phyloP scores from a whole-genome alignment of 2,113 vertebrate species.

The Acanthochromis polyacanthus region DNA sequence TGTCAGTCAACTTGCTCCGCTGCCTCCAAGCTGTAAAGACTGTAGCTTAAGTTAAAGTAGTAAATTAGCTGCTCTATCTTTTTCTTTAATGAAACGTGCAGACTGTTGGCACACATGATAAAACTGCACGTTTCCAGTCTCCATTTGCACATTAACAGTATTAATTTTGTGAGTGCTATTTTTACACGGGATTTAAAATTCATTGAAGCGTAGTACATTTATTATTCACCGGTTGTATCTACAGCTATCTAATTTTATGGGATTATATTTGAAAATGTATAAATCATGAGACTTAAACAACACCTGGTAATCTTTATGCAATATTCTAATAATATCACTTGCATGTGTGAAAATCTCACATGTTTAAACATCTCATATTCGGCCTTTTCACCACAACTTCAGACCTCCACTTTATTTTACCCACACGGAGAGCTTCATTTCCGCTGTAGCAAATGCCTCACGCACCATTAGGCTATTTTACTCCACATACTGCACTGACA shows the following conservation, averaged over 20 bases:
- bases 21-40: neutral
- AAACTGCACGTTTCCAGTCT: neutral
- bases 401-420: neutral
- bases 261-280: neutral
- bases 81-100: too few relatives aligned
- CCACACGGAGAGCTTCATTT: slow-evolving; percentile 23
- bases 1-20: neutral
- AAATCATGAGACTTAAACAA: too few relatives aligned
- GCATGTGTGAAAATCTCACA: too few relatives aligned
- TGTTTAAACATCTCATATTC: neutral
- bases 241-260: neutral
- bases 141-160: neutral
- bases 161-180: neutral
- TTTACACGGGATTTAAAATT: neutral
- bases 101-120: neutral
- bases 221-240: neutral
- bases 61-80: too few relatives aligned
- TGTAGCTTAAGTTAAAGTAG: neutral
- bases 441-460: neutral
- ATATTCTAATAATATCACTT: too few relatives aligned
- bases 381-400: slow-evolving; percentile 17
- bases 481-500: neutral
- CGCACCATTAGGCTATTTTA: slow-evolving; percentile 8
- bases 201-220: neutral
- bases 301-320: too few relatives aligned